Base-by-base conservation (phyloP, 2,888 invertebrate species). In the Artemia sinica region DNA sequence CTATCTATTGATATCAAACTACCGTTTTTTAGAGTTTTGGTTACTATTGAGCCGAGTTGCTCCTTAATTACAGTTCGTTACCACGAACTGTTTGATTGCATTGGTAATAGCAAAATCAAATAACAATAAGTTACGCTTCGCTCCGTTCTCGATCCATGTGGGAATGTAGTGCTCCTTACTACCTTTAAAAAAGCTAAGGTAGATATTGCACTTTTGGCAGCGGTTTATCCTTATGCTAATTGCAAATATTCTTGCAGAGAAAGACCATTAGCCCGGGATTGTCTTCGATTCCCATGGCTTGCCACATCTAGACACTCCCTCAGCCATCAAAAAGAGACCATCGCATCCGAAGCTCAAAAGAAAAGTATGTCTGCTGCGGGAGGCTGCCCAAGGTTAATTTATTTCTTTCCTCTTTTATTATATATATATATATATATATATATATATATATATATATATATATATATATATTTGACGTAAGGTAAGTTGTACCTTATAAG, bases 201-300 rank as follows among this genome's bases (percentile, higher is more conserved):
- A 18, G 50, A 13, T 28, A 13, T 67, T 67, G 69, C 11, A 65
- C 66, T 66, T 41, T 2, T 58, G 4, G 13, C n/a, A 48, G 13
- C 18, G 49, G 28, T 41, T 50, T 67, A 18, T 67, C 63, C 65
- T 49, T 10, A 49, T 41, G 50, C 49, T 51, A 50, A 67, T 63
- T 8, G 67, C 67, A 14, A 13, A 68, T 70, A 67, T 66, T 66
- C 71, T 75, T 74, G 13, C 77, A 84, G 84, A 72, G 79, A 81
- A 73, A 80, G 84, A 70, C 79, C 83, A 77, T 80, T 81, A 69
- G 82, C 83, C 48, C 79, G 80, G 70, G 82, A 84, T 74, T 82
- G 83, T 73, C 78, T 84, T 73, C 77, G 80, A 63, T 84, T 84
- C 76, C 81, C 82, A 8, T 84, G 84, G 84, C 73, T 84, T 52